Evolutionary conservation across 2,888 invertebrate genomes (phyloP).

Genomic region (Venustoraphidia nigricollis): DNA sequence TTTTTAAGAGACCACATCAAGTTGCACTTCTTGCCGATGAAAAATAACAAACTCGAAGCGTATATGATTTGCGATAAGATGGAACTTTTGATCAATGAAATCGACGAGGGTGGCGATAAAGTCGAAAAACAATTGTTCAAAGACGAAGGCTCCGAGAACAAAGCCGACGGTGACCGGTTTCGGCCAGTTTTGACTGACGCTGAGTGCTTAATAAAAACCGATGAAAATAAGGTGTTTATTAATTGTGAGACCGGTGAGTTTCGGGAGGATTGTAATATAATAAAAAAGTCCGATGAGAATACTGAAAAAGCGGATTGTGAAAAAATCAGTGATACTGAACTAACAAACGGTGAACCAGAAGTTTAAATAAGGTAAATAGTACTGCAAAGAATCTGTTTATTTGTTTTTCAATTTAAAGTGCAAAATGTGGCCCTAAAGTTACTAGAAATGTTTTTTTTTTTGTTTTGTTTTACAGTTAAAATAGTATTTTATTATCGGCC

Average conservation of each 20-base stretch:
- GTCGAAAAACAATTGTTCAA: conserved; percentile 17
- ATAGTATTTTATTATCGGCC: no score
- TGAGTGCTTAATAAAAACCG: no score
- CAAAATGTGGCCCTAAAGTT: no score
- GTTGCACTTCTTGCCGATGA: conserved; percentile 53
- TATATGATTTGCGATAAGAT: conserved; percentile 43
- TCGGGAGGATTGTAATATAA: conserved; percentile 14
- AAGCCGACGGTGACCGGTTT: conserved; percentile 3
- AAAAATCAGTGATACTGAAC: no score
- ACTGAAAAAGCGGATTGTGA: no score
- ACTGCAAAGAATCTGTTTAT: no score
- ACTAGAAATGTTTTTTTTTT: no score
- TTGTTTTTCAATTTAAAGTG: no score
- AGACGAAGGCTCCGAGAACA: conserved; percentile 13
- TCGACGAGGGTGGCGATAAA: conserved; percentile 25
- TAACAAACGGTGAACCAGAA: no score
- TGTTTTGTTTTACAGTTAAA: no score
- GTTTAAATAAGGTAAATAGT: no score
- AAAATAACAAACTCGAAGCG: conserved; percentile 38
- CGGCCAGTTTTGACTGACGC: conserved; percentile 6
- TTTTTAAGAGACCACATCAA: conserved; percentile 65
- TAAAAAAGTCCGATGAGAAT: no score
- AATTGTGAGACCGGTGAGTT: conserved; percentile 27
- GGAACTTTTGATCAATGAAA: conserved; percentile 35
- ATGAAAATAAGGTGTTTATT: conserved; percentile 17